Conservation (phyloP, 2,113 vertebrate species). For the Mionectes macconnelli region DNA sequence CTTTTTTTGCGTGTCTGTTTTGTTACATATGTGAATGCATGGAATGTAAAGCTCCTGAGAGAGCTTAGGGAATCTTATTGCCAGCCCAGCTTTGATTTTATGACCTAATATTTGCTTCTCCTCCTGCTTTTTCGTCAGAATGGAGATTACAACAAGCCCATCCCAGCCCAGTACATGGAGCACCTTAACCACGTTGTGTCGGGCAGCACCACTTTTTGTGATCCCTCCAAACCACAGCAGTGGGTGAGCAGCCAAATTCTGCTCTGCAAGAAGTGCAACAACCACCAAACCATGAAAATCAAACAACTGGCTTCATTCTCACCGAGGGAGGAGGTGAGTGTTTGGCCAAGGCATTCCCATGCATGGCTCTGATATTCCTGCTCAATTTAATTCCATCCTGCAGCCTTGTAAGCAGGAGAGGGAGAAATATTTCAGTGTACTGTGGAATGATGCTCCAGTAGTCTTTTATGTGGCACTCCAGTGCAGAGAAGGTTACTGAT, state of each 20-base stretch:
- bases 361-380: not conserved
- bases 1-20: not conserved
- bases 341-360: not conserved
- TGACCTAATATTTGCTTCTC: not conserved
- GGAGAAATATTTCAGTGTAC: not conserved
- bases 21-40: not conserved
- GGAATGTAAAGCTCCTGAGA: not conserved
- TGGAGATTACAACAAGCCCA: conserved; percentile 98
- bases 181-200: conserved; percentile 93
- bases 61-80: not conserved
- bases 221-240: conserved; percentile 80
- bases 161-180: conserved; percentile 94
- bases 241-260: conserved; percentile 96
- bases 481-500: not conserved
- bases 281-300: conserved; percentile 90
- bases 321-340: conserved; percentile 87
- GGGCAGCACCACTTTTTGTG: conserved; percentile 59
- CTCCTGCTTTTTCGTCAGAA: conserved; percentile 75
- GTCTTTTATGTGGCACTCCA: not conserved
- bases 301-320: conserved; percentile 92
- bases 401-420: not conserved
- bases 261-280: conserved; percentile 91
- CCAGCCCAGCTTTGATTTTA: not conserved
- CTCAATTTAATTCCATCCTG: not conserved
- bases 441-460: not conserved